These are phyloP conservation scores for Numenius arquata DNA, from an alignment of 2,113 vertebrate species.

Conservation along the genomic window DNA sequence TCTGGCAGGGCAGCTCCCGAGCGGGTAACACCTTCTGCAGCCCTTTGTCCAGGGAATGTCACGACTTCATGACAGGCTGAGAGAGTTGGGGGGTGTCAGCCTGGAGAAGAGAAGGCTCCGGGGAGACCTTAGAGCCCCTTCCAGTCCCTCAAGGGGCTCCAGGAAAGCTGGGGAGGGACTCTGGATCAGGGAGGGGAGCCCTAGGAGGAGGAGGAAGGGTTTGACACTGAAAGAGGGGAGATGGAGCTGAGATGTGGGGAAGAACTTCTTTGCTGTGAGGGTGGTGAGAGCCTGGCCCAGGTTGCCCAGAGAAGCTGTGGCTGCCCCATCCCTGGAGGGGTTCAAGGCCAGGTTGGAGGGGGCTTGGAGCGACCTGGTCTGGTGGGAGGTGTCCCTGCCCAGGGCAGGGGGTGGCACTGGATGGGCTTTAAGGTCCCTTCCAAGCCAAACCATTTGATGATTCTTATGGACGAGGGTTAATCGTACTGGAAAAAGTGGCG, in stretches of 20 bases:
- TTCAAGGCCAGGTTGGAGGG: not conserved
- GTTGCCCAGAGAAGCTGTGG: no score
- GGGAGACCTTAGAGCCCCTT: not conserved
- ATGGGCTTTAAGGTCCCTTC: not conserved
- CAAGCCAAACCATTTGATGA: not conserved
- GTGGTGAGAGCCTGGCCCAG: no score
- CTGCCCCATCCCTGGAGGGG: no score
- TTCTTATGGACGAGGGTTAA: not conserved
- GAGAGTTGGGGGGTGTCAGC: not conserved
- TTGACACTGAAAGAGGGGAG: no score
- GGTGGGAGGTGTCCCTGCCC: not conserved
- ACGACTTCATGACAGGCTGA: rapidly evolving
- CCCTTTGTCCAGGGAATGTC: not conserved
- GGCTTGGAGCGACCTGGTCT: not conserved
- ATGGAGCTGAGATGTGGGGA: no score
- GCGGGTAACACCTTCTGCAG: rapidly evolving
- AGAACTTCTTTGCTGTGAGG: no score
- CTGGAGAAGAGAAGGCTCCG: not conserved
- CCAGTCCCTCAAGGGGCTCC: no score
- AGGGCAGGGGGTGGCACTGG: not conserved
- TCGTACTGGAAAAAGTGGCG: not conserved
- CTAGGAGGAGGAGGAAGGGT: not conserved
- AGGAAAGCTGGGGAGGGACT: not conserved
- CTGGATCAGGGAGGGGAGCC: not conserved
- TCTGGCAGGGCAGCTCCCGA: not conserved